Percentiles rank a stretch among this genome's conserved stretches.
phyloP scores from a whole-genome alignment of 1,140 invertebrate genomes.

The Andrena cerasifolii region DNA sequence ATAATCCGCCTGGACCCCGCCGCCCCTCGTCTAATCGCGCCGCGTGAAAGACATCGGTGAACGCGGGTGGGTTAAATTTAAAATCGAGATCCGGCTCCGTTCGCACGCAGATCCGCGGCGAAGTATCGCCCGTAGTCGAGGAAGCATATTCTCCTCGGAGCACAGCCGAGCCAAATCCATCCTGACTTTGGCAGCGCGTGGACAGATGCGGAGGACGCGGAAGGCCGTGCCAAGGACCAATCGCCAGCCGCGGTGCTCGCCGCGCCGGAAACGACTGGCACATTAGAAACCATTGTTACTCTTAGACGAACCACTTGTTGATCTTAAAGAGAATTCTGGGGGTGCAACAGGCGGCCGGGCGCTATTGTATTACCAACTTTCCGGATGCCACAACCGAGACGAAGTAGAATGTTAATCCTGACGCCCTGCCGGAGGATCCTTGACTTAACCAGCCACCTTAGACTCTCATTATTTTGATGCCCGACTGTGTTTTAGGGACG shows the following conservation, averaged over 20 bases:
- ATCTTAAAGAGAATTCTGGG: conserved; percentile 57
- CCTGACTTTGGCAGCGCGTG: conserved; percentile 51
- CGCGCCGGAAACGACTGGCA: conserved; percentile 35
- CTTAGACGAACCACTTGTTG: conserved; percentile 73
- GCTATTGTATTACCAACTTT: conserved; percentile 63
- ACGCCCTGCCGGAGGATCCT: conserved; percentile 2
- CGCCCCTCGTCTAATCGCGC: not conserved
- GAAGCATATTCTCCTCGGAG: conserved; percentile 29
- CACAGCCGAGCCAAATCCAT: conserved; percentile 55
- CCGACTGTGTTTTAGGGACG: too few relatives aligned
- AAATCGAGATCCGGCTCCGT: conserved; percentile 10
- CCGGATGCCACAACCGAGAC: conserved; percentile 9
- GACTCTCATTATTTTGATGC: not conserved
- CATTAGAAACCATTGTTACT: conserved; percentile 68
- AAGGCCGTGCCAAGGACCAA: conserved; percentile 53
- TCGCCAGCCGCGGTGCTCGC: conserved; percentile 6
- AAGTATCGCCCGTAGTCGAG: conserved; percentile 9
- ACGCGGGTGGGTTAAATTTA: conserved; percentile 43
- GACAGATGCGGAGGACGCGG: conserved; percentile 16
- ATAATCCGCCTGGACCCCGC: not conserved
- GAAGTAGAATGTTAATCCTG: conserved; percentile 46
- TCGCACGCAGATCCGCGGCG: not conserved
- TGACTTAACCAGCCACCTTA: not conserved
- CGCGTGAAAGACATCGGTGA: conserved; percentile 8
- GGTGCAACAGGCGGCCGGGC: conserved; percentile 59